phyloP scores from a whole-genome alignment of 1,140 invertebrate genomes.

The Cataglyphis hispanica region DNA sequence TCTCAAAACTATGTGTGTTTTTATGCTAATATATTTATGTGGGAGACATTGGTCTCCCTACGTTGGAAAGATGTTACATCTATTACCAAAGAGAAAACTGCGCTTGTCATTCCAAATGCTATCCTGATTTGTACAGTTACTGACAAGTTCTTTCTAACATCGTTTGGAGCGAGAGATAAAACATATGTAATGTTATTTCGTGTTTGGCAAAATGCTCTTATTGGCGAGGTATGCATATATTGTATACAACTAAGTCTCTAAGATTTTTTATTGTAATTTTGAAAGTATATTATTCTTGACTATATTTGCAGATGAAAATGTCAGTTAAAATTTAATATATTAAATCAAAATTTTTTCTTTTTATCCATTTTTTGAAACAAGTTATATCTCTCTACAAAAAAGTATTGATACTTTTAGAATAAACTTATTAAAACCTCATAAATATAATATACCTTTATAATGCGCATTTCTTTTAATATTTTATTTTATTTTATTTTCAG shows the following conservation, averaged over 20 bases:
- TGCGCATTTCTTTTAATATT: constrained; percentile 4
- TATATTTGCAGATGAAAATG: not conserved
- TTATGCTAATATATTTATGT: constrained; percentile 97
- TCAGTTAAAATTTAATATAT: not conserved
- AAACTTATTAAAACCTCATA: not conserved
- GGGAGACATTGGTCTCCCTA: constrained; percentile 94
- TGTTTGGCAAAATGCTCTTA: constrained; percentile 97
- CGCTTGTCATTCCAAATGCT: constrained; percentile 97
- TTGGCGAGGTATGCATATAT: constrained; percentile 91
- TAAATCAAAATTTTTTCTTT: not conserved
- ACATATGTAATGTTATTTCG: constrained; percentile 97
- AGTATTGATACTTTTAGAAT: not conserved
- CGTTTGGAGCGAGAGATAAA: constrained; percentile 96
- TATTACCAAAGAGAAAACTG: constrained; percentile 97
- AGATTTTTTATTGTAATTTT: not conserved
- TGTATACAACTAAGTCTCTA: constrained; percentile 1
- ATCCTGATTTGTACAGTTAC: constrained; percentile 94
- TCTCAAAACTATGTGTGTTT: constrained; percentile 98
- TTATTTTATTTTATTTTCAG: constrained; percentile 82
- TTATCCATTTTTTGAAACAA: not conserved
- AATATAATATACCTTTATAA: not conserved
- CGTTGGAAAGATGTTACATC: constrained; percentile 96
- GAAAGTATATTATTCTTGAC: constrained; percentile 8
- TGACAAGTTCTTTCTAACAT: constrained; percentile 97
- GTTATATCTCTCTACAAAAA: not conserved